phyloP scores from a whole-genome alignment of 2,113 vertebrate genomes.

The Stercorarius parasiticus region DNA sequence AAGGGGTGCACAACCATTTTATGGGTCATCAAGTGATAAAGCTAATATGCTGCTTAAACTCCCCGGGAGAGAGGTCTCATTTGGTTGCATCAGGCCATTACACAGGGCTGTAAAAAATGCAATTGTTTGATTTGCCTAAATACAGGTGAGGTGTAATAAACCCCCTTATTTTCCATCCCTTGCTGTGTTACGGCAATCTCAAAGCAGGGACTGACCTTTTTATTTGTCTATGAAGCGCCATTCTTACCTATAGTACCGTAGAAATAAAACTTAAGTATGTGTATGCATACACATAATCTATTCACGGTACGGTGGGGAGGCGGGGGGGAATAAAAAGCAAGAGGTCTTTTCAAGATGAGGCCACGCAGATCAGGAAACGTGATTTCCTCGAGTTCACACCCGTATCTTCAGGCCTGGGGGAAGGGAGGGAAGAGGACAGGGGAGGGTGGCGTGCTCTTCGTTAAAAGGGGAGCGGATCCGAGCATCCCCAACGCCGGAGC shows the following conservation, averaged over 20 bases:
- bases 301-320: rapidly evolving
- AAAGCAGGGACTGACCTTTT: conserved; percentile 40
- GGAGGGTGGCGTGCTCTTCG: rapidly evolving
- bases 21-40: conserved; percentile 71
- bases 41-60: conserved; percentile 51
- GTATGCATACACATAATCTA: neutral
- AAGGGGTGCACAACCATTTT: conserved; percentile 71
- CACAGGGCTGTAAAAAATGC: conserved; percentile 52
- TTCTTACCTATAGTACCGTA: neutral
- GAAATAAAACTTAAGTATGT: conserved; percentile 44
- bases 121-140: conserved; percentile 68
- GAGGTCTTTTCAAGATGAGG: neutral
- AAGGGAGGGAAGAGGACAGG: neutral
- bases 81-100: conserved; percentile 28
- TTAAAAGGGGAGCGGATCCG: neutral
- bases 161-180: conserved; percentile 36
- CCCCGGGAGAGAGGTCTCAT: conserved; percentile 32
- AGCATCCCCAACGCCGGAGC: neutral
- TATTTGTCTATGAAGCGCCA: neutral
- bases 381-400: neutral
- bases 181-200: conserved; percentile 47
- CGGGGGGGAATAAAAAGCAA: neutral
- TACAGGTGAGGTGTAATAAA: conserved; percentile 65
- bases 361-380: rapidly evolving
- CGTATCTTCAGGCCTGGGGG: neutral